phyloP scores from a whole-genome alignment of 2,888 invertebrate species.

The Trypoxylon attenuatum region DNA sequence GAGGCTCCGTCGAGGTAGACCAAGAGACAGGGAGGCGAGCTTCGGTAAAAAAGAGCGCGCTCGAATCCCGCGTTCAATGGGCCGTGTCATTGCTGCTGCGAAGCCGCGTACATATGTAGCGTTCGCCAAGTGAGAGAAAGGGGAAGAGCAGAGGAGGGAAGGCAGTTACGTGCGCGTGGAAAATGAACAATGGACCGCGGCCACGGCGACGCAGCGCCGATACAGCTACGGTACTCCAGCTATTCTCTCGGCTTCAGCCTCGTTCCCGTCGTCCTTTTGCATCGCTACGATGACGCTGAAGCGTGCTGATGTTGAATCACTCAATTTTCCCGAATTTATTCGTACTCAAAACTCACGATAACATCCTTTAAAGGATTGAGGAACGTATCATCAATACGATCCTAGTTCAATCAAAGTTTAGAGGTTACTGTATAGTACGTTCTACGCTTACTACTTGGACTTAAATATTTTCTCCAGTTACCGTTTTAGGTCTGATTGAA shows the following conservation, averaged over 20 bases:
- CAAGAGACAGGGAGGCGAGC: not conserved
- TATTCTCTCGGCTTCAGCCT: conserved; percentile 7
- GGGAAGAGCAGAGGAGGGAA: conserved; percentile 8
- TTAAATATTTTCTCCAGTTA: too few species aligned
- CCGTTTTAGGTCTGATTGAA: too few species aligned
- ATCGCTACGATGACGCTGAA: not conserved
- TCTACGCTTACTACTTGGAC: too few species aligned
- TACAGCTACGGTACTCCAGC: conserved; percentile 15
- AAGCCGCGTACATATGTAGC: conserved; percentile 28
- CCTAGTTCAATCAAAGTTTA: too few species aligned
- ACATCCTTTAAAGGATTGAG: too few species aligned
- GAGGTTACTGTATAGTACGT: too few species aligned
- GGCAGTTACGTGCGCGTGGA: conserved; percentile 30
- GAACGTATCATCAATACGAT: too few species aligned
- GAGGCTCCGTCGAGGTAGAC: not conserved
- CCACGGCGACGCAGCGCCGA: conserved; percentile 22
- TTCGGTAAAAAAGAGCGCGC: conserved; percentile 24
- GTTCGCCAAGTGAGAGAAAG: conserved; percentile 15
- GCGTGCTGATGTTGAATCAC: not conserved
- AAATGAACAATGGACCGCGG: conserved; percentile 47
- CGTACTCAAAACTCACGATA: too few species aligned
- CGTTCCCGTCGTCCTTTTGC: conserved; percentile 7
- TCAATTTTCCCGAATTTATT: not conserved
- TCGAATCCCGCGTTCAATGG: conserved; percentile 57
- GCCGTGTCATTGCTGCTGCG: conserved; percentile 55